A percentile compares a stretch with the other conserved stretches of the same genome.
Conservation (phyloP, 2,797 vertebrate genomes). For the Neosilurus mollespiculum region DNA sequence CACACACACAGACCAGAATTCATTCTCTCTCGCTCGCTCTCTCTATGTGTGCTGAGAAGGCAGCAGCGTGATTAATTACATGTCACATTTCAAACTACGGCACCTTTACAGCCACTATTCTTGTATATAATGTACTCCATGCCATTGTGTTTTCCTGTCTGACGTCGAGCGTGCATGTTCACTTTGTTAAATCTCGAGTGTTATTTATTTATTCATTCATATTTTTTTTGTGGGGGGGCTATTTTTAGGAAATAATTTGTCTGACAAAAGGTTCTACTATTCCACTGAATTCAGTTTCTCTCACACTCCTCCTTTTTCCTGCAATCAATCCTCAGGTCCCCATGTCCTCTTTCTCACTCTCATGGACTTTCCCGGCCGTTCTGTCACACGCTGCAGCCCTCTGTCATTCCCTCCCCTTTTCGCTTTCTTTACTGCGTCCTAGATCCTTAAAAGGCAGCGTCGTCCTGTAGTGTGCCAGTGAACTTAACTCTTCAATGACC, state of each 20-base stretch:
- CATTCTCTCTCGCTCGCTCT: too few relatives aligned
- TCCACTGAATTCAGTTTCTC: conserved; percentile 10
- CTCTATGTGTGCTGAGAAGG: not conserved
- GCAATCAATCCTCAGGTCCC: conserved; percentile 50
- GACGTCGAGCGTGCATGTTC: too few relatives aligned
- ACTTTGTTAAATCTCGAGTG: too few relatives aligned
- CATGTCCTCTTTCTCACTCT: conserved; percentile 53
- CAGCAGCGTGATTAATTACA: conserved; percentile 34
- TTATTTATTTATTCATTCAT: too few relatives aligned
- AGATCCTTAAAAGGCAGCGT: conserved; percentile 74
- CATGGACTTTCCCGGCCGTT: conserved; percentile 15
- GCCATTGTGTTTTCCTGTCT: not conserved
- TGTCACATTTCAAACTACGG: conserved; percentile 27
- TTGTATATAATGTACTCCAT: conserved; percentile 2
- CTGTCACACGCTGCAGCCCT: conserved; percentile 28
- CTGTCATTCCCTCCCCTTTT: conserved; percentile 28
- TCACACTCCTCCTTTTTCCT: conserved; percentile 39
- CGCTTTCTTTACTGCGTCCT: conserved; percentile 57
- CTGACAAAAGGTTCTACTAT: conserved; percentile 12
- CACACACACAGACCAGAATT: not conserved
- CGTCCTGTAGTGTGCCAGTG: conserved; percentile 57
- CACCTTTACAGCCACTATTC: conserved; percentile 23
- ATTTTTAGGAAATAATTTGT: not conserved
- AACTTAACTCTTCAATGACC: conserved; percentile 64
- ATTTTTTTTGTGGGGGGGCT: too few relatives aligned